Evolutionary conservation across 2,797 vertebrate genomes (phyloP), one percentile per base, ranked within the genome.

Genomic region (Peromyscus eremicus): DNA sequence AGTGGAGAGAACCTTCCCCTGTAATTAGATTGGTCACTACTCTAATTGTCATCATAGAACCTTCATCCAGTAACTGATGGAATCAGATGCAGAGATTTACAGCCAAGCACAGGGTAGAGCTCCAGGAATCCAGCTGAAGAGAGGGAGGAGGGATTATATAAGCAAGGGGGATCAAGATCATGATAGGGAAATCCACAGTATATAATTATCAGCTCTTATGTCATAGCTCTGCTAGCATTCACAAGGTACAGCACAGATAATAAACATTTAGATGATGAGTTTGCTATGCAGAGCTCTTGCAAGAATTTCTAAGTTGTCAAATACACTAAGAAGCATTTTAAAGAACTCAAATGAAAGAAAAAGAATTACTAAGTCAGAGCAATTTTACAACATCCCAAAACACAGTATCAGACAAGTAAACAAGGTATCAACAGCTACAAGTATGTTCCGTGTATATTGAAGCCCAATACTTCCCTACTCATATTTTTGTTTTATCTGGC

Each of bases 261-360:
- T 86, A 62, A 89, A 60, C 32, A 86, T 79, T 87, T 89, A 93
- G 40, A 87, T 12, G 16, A 8, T 81, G 37, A 92, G 34, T 43
- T 2, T 19, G 49, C 57, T 82, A 80, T 16, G 12, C 19, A 87
- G 23, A 43, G 17, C 8, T 40, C 19, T 71, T 7, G 34, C 32
- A 14, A 93, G 32, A 94, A 93, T 92, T 49, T 95, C 27, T 94
- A 5, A 37, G 6, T 49, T 90, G n/a, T n/a, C 90, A 90, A 87
- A 90, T 9, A 93, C 10, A 81, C 10, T 68, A 64, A 46, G 34
- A 94, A 91, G 4, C 43, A 80, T 93, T 86, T 92, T 14, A 92
- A 92, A 23, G 81, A 60, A 76, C 40, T 62, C n/a, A 25, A 27
- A 57, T 62, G 82, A 1, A 12, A 92, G 17, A 52, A 49, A 55